phyloP scores from a whole-genome alignment of 1,140 invertebrate species.

The Drosophila repletoides region DNA sequence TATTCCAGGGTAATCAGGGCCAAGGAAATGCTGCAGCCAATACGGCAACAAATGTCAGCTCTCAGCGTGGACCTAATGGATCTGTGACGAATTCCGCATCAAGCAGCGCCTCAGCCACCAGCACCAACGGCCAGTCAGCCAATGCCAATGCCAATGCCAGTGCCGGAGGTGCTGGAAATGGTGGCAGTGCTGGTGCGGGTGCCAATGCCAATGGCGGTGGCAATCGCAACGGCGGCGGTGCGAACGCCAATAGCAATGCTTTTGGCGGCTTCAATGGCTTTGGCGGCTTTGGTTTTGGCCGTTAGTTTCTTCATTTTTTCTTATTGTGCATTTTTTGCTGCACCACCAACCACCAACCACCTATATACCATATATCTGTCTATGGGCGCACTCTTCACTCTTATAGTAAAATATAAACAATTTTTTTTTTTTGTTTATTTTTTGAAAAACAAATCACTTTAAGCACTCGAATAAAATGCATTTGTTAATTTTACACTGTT shows the following conservation, averaged over 20 bases:
- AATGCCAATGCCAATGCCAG: constrained; percentile 61
- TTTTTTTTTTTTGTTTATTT: constrained; percentile 20
- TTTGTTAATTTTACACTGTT: constrained; percentile 54
- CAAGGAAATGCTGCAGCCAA: constrained; percentile 57
- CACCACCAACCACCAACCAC: neutral
- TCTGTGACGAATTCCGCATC: constrained; percentile 62
- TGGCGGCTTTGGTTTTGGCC: constrained; percentile 24
- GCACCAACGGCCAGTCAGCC: constrained; percentile 47
- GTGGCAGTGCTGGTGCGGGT: neutral
- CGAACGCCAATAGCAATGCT: constrained; percentile 62
- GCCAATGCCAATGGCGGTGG: constrained; percentile 3
- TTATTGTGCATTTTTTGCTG: neutral
- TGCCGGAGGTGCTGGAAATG: constrained; percentile 40
- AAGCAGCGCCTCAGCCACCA: constrained; percentile 55
- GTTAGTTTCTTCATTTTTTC: constrained; percentile 60
- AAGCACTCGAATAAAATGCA: constrained; percentile 48
- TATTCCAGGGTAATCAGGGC: constrained; percentile 69
- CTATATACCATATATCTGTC: neutral
- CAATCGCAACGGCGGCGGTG: constrained; percentile 30
- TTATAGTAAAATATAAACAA: constrained; percentile 10
- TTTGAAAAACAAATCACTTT: constrained; percentile 35
- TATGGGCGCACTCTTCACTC: constrained; percentile 5
- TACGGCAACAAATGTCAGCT: constrained; percentile 61
- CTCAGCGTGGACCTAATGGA: constrained; percentile 54
- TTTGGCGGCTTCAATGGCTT: constrained; percentile 34